Conservation (phyloP, 64 coral and sea anemone genomes). For the Pachyseris speciosa region DNA sequence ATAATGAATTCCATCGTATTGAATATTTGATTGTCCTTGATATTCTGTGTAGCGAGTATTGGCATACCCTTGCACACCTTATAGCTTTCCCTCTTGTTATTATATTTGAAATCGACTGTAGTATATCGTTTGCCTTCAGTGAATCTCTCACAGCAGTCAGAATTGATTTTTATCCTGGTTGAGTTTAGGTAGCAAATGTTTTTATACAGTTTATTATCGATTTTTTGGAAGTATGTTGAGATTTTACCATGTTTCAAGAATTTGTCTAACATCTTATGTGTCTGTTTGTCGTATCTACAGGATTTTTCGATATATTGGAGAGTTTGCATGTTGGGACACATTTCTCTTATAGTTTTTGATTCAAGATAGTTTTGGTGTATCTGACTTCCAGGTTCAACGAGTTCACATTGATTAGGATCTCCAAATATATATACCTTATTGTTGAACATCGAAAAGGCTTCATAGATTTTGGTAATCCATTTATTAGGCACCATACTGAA, state of each 20-base stretch:
- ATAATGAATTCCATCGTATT: slow-evolving; percentile 46
- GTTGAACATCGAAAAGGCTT: not conserved
- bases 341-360: not conserved
- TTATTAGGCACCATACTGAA: slow-evolving; percentile 47
- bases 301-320: not conserved
- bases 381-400: slow-evolving; percentile 4
- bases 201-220: not conserved
- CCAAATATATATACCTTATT: slow-evolving; percentile 13
- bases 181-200: slow-evolving; percentile 38
- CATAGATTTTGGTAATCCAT: slow-evolving; percentile 12
- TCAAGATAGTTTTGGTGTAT: not conserved
- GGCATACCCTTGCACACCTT: not conserved
- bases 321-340: not conserved
- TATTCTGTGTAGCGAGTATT: slow-evolving; percentile 14
- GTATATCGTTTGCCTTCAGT: not conserved
- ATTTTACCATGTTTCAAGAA: slow-evolving; percentile 37
- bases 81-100: not conserved
- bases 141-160: not conserved
- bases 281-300: slow-evolving; percentile 1
- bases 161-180: not conserved
- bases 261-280: not conserved
- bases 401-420: not conserved
- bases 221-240: not conserved
- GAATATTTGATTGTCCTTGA: slow-evolving; percentile 22
- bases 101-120: not conserved